Conservation (phyloP, 2,797 vertebrate species). For the Lagorchestes hirsutus region DNA sequence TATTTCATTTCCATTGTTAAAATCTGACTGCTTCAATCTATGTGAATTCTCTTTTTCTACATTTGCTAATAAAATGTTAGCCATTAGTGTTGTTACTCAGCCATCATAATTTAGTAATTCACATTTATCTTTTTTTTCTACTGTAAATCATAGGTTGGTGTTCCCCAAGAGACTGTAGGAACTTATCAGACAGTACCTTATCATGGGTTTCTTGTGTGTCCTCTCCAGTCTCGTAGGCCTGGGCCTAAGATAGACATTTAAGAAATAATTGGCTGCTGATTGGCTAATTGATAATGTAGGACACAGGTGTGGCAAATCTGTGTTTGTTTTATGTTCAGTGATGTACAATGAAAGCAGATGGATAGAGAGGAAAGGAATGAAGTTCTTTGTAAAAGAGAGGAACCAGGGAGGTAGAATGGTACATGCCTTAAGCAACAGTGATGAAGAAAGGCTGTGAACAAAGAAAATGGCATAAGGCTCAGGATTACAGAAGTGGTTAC, state of each 20-base stretch:
- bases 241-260: neutral
- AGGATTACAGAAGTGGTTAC: neutral
- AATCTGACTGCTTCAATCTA: neutral
- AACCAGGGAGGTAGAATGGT: neutral
- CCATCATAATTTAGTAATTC: neutral
- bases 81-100: neutral
- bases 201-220: neutral
- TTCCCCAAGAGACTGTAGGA: neutral
- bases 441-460: neutral
- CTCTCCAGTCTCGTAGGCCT: neutral
- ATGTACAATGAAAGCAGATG: neutral
- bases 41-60: neutral
- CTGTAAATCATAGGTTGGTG: neutral
- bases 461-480: neutral
- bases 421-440: neutral
- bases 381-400: neutral
- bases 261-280: neutral
- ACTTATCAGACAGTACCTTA: neutral
- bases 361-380: neutral
- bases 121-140: neutral
- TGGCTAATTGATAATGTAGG: neutral
- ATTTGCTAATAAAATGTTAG: conserved; percentile 3
- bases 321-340: neutral
- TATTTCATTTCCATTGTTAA: too few species aligned
- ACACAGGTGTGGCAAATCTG: neutral